Evolutionary conservation across 2,113 vertebrate species (phyloP).

Genomic region (Carollia perspicillata): DNA sequence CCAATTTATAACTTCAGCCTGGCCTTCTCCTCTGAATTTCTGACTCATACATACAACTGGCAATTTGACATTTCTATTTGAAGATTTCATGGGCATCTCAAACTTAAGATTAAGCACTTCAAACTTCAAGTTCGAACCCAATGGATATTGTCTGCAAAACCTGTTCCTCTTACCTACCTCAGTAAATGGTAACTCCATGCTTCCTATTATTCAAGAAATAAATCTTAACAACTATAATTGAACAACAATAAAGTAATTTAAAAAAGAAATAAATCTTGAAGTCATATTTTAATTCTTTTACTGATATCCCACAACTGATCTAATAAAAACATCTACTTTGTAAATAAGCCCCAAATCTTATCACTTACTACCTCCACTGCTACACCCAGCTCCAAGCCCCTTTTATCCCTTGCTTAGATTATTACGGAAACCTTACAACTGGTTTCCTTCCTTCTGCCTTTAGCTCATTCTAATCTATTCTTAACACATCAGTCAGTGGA

Average conservation of each 20-base stretch:
- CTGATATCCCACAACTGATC: background rate
- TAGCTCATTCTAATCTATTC: background rate
- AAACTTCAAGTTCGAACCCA: background rate
- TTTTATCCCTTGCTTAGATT: background rate
- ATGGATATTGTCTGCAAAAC: background rate
- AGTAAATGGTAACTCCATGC: background rate
- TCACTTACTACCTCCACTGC: background rate
- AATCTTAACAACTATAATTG: background rate
- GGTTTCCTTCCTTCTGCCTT: background rate
- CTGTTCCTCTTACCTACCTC: background rate
- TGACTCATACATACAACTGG: background rate
- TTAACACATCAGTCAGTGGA: background rate
- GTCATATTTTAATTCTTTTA: background rate
- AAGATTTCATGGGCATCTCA: background rate
- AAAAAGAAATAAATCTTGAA: background rate
- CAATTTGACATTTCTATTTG: background rate
- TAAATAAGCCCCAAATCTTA: background rate
- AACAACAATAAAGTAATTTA: no score
- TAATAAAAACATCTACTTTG: background rate
- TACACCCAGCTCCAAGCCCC: background rate
- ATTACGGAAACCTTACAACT: background rate
- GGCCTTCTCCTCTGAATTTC: background rate
- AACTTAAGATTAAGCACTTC: background rate
- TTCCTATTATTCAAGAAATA: background rate
- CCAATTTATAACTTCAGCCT: background rate